phyloP scores from a whole-genome alignment of 2,888 invertebrate genomes.

The Tinea trinotella region DNA sequence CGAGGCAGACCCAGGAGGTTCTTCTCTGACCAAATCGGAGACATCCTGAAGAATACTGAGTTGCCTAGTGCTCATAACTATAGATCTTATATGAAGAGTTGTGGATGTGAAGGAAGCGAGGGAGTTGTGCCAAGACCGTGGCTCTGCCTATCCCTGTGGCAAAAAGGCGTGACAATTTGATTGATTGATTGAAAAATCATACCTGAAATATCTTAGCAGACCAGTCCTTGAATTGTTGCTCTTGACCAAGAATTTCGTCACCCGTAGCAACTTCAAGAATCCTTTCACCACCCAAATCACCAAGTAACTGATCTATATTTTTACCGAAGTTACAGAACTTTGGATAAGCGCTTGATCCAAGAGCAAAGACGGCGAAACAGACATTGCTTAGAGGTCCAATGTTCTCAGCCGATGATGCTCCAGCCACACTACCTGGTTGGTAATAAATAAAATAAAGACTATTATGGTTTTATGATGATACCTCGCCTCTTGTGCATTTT shows the following conservation, averaged over 20 bases:
- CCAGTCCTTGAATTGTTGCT: constrained; percentile 93
- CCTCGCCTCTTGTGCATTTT: too few relatives aligned
- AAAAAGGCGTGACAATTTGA: too few relatives aligned
- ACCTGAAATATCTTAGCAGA: constrained; percentile 89
- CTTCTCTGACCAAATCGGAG: too few relatives aligned
- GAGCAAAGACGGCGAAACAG: constrained; percentile 92
- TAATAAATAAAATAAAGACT: too few relatives aligned
- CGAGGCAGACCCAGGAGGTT: too few relatives aligned
- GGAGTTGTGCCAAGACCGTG: too few relatives aligned
- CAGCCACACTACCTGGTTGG: constrained; percentile 78
- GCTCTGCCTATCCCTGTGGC: too few relatives aligned
- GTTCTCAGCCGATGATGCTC: constrained; percentile 81
- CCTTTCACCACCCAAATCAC: constrained; percentile 91
- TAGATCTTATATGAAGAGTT: too few relatives aligned
- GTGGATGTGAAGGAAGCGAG: too few relatives aligned
- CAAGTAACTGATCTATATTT: constrained; percentile 89
- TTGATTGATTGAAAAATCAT: constrained; percentile 37
- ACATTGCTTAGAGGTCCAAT: constrained; percentile 92
- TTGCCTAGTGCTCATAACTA: too few relatives aligned
- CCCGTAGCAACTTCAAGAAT: constrained; percentile 85
- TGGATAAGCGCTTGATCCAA: constrained; percentile 96
- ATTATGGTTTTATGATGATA: too few relatives aligned
- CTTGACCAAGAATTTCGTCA: constrained; percentile 96
- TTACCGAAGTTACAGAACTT: constrained; percentile 96
- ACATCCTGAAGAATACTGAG: too few relatives aligned